Conservation (phyloP, 2,797 vertebrate genomes). For the Podarcis lilfordi region DNA sequence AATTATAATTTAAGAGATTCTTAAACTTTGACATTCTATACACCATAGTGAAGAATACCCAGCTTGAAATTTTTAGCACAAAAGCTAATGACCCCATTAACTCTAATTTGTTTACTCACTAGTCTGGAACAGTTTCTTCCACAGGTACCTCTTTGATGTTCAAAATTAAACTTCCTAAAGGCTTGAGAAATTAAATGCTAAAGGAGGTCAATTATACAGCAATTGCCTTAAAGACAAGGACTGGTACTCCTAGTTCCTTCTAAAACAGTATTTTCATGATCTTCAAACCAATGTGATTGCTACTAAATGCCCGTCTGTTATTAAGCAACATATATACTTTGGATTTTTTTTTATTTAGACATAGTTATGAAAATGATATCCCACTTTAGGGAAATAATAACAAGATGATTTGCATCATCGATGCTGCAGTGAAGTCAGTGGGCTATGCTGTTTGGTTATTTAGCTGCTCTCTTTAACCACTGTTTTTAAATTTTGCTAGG, state of each 20-base stretch:
- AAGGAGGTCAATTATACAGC: conserved; percentile 80
- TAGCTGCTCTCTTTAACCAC: not conserved
- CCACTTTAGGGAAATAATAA: not conserved
- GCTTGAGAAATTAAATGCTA: conserved; percentile 80
- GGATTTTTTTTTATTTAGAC: not conserved
- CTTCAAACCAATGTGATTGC: conserved; percentile 62
- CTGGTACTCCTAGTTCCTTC: conserved; percentile 67
- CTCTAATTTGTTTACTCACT: conserved; percentile 82
- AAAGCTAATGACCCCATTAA: conserved; percentile 80
- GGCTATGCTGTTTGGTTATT: not conserved
- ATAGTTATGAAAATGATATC: not conserved
- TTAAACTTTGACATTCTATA: conserved; percentile 69
- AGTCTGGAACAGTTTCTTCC: conserved; percentile 79
- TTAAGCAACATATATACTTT: not conserved
- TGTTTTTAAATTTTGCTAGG: not conserved
- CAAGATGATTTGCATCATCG: not conserved
- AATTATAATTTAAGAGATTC: conserved; percentile 72
- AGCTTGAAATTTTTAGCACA: conserved; percentile 76
- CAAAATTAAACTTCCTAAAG: conserved; percentile 80
- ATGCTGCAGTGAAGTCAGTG: not conserved
- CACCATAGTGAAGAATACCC: conserved; percentile 68
- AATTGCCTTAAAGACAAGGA: conserved; percentile 76
- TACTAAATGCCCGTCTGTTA: conserved; percentile 45
- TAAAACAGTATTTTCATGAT: conserved; percentile 67
- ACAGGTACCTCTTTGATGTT: conserved; percentile 81